Conservation (phyloP, 2,797 vertebrate genomes). For the Hirundo rustica region DNA sequence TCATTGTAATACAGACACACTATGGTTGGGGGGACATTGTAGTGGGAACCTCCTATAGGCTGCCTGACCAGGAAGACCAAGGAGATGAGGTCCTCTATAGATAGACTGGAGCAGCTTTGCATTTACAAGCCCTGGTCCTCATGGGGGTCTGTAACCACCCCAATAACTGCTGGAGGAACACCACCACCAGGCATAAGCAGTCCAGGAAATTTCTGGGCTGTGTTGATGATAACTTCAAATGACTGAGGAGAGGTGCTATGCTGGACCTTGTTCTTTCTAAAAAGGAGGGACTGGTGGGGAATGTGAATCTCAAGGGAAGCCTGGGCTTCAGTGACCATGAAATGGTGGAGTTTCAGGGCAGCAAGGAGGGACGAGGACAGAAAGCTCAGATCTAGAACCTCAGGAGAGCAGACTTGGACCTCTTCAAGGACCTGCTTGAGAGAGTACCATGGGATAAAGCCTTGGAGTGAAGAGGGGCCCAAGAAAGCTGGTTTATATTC, state of each 20-base stretch:
- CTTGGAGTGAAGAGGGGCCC: not conserved
- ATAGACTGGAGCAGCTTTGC: not conserved
- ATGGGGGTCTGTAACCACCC: not conserved
- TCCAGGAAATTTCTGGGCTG: not conserved
- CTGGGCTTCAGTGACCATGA: not conserved
- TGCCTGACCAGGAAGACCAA: not conserved
- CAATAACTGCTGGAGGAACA: not conserved
- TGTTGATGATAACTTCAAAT: not conserved
- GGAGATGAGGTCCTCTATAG: not conserved
- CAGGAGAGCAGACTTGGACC: not conserved
- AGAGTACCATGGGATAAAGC: not conserved
- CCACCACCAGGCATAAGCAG: accelerated
- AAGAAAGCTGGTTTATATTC: not conserved
- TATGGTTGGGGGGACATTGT: not conserved
- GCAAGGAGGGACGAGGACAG: not conserved
- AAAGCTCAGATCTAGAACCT: not conserved
- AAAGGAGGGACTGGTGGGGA: not conserved
- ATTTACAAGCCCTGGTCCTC: not conserved
- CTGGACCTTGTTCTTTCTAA: not conserved
- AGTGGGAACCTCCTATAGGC: not conserved
- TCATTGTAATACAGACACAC: not conserved
- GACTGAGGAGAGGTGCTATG: not conserved
- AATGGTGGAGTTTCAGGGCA: not conserved
- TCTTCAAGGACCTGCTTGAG: not conserved
- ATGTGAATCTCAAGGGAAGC: not conserved